A percentile compares a stretch with the other conserved stretches of the same genome.
These are phyloP conservation scores for Metridium senile DNA, from an alignment of 92 coral and sea anemone genomes.

Conservation along the genomic window DNA sequence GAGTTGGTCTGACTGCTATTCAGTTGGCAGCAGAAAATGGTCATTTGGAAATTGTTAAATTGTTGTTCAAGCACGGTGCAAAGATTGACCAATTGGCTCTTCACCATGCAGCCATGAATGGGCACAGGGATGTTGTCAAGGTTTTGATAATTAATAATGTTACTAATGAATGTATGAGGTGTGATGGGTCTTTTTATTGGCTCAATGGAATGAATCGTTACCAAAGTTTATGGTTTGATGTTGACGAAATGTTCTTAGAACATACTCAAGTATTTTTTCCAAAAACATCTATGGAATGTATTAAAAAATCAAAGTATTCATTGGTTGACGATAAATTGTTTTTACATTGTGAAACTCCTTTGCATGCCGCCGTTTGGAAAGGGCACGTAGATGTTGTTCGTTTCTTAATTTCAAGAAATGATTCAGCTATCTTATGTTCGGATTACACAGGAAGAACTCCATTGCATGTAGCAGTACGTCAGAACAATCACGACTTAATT, in stretches of 20 bases:
- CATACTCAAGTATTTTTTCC: background rate
- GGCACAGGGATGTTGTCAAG: conserved; percentile 43
- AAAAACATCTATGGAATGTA: background rate
- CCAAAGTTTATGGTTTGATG: conserved; percentile 22
- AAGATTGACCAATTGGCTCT: conserved; percentile 58
- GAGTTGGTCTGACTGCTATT: conserved; percentile 41
- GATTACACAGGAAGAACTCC: conserved; percentile 63
- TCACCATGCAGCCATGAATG: conserved; percentile 70
- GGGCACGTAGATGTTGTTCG: conserved; percentile 37
- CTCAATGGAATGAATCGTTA: conserved; percentile 27
- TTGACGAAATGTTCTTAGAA: background rate
- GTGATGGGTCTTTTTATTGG: conserved; percentile 67
- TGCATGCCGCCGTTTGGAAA: conserved; percentile 55
- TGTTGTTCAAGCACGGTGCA: conserved; percentile 47
- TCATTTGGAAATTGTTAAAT: conserved; percentile 44
- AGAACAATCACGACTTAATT: conserved; percentile 46
- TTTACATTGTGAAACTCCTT: conserved; percentile 65
- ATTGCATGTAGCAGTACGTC: conserved; percentile 61
- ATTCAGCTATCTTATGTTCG: conserved; percentile 38
- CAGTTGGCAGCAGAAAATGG: conserved; percentile 68
- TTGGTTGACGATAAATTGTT: conserved; percentile 49
- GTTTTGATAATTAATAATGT: conserved; percentile 43
- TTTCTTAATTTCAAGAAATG: conserved; percentile 24
- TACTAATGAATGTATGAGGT: conserved; percentile 48
- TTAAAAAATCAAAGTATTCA: background rate